Base-by-base conservation (phyloP, 2,113 vertebrate genomes). In the Microcebus griseorufus region DNA sequence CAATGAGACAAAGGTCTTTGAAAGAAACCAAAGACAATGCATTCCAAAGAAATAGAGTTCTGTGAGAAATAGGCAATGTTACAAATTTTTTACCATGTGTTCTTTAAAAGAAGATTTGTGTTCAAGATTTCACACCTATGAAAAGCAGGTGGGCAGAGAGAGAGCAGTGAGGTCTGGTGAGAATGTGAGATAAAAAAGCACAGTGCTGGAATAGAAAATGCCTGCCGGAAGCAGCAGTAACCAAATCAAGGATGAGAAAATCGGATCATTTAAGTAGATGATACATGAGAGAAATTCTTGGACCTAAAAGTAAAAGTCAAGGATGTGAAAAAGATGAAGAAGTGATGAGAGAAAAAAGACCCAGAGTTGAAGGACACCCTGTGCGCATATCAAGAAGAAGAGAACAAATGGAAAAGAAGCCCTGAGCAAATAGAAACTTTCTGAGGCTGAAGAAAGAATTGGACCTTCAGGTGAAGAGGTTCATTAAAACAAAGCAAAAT, bases 321-420 rank as follows among this genome's bases (percentile, higher is more conserved):
- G 6, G 32, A 12, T 65, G 22, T 34, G 11, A 65, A 51, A 78
- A 39, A 64, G 81, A 65, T 7, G 45, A 73, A 45, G 62, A n/a
- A n/a, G 11, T 72, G 67, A 67, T 75, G 39, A 51, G 27, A n/a
- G 64, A 10, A 45, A 42, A 25, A 11, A 11, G 72, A 48, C 25
- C 1, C 11, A 29, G 29, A 10, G 39, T 12, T 55, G 16, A 34
- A 48, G 69, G 60, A 34, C 17, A 11, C 18, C 20, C 23, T 4
- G 0, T 0, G 45, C 20, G 3, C 6, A 0, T 3, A 25, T 14
- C 37, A 34, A 58, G 25, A 58, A 29, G 62, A 20, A 25, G 2
- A 42, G 72, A 51, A 39, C 29, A 42, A 42, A 16, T 25, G 34
- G 70, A 25, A 82, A 70, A 55, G 34, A 23, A 20, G 27, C 0